phyloP scores from a whole-genome alignment of 2,113 vertebrate genomes.

The Lipophrys pholis region DNA sequence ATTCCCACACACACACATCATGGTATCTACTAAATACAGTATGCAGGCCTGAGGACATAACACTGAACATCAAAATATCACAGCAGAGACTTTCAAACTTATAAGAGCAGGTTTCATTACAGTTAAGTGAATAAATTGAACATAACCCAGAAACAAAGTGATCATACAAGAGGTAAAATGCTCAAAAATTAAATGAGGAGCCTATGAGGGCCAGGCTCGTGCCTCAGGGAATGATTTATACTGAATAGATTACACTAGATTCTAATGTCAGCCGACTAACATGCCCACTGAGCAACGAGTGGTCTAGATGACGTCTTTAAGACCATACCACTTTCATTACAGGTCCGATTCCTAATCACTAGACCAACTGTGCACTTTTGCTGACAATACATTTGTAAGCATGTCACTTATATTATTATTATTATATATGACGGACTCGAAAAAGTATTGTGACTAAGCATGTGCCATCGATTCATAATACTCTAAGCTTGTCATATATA shows the following conservation, averaged over 20 bases:
- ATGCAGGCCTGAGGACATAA: conserved; percentile 33
- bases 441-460: no score
- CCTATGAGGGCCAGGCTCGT: not conserved
- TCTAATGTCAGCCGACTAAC: not conserved
- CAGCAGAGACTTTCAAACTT: conserved; percentile 22
- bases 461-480: no score
- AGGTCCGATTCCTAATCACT: no score
- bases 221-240: not conserved
- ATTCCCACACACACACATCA: conserved; percentile 28
- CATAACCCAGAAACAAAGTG: not conserved
- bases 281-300: no score
- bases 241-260: not conserved
- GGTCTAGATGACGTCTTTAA: no score
- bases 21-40: conserved; percentile 41
- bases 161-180: not conserved
- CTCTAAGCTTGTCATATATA: no score
- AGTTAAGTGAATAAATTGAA: not conserved
- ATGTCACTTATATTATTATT: no score
- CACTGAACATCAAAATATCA: conserved; percentile 34
- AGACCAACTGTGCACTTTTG: no score
- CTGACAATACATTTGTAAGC: no score
- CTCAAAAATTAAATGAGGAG: no score
- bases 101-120: conserved; percentile 24
- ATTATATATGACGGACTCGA: no score
- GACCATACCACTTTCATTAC: no score